A percentile compares a stretch with the other conserved stretches of the same genome.
Conservation (phyloP, 2,888 invertebrate species). For the Oxycera nigricornis region DNA sequence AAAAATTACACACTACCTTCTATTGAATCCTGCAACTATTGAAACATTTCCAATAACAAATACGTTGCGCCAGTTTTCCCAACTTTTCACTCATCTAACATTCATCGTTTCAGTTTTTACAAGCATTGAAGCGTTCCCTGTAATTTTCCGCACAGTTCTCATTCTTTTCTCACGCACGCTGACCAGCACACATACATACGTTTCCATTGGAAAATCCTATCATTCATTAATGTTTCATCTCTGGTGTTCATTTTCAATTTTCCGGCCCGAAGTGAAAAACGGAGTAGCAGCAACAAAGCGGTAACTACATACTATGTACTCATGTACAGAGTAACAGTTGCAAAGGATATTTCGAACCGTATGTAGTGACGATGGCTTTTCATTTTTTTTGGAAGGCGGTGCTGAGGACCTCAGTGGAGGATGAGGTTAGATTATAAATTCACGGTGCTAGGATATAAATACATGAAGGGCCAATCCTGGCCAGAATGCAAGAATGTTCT, state of each 20-base stretch:
- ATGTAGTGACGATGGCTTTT: slow-evolving; percentile 10
- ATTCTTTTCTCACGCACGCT: not conserved
- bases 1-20: no score
- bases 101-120: not conserved
- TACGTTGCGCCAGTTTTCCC: not conserved
- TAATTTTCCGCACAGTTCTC: not conserved
- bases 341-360: not conserved
- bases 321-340: not conserved
- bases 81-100: not conserved
- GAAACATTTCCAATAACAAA: not conserved
- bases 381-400: slow-evolving; percentile 8
- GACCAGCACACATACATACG: not conserved
- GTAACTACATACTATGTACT: not conserved
- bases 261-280: not conserved
- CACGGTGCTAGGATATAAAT: slow-evolving; percentile 19
- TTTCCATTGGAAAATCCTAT: slow-evolving; percentile 16
- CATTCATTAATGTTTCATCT: slow-evolving; percentile 33
- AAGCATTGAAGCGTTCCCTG: not conserved
- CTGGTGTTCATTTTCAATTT: slow-evolving; percentile 24
- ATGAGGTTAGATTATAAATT: slow-evolving; percentile 19
- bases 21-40: not conserved
- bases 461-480: not conserved
- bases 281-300: not conserved
- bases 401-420: no score
- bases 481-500: not conserved